phyloP scores from a whole-genome alignment of 1,140 invertebrate species.

The Aphelenchoides avenae region DNA sequence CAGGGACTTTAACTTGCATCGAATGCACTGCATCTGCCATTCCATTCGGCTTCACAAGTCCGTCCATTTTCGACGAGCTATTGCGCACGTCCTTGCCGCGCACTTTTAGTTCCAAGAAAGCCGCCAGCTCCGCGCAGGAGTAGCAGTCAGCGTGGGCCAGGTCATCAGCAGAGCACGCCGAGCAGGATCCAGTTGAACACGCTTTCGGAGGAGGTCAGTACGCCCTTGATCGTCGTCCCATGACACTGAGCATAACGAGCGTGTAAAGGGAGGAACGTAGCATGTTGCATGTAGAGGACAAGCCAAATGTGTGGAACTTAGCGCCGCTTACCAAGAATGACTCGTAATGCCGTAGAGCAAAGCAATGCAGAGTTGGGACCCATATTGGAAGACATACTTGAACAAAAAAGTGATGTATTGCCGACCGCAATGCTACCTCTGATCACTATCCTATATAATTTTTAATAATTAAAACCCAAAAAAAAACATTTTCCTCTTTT shows the following conservation, averaged over 20 bases:
- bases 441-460: too few species aligned
- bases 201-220: slow-evolving; percentile 38
- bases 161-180: too few species aligned
- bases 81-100: slow-evolving; percentile 47
- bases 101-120: slow-evolving; percentile 43
- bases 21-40: not conserved
- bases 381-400: too few species aligned
- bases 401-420: too few species aligned
- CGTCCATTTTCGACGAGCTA: slow-evolving; percentile 45
- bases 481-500: too few species aligned
- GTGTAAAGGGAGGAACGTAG: too few species aligned
- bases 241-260: slow-evolving; percentile 24
- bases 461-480: too few species aligned
- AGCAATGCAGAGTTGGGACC: slow-evolving; percentile 40
- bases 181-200: slow-evolving; percentile 47
- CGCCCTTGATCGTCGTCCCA: slow-evolving; percentile 28
- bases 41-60: slow-evolving; percentile 15
- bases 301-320: not conserved
- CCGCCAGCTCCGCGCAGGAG: slow-evolving; percentile 42
- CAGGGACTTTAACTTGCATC: not conserved
- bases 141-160: slow-evolving; percentile 39
- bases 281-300: too few species aligned
- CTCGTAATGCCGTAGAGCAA: slow-evolving; percentile 38
- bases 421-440: too few species aligned
- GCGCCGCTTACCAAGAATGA: slow-evolving; percentile 35